Percentiles rank a stretch among this genome's conserved stretches.
Conservation (phyloP, 2,113 vertebrate species). For the Ascaphus truei region DNA sequence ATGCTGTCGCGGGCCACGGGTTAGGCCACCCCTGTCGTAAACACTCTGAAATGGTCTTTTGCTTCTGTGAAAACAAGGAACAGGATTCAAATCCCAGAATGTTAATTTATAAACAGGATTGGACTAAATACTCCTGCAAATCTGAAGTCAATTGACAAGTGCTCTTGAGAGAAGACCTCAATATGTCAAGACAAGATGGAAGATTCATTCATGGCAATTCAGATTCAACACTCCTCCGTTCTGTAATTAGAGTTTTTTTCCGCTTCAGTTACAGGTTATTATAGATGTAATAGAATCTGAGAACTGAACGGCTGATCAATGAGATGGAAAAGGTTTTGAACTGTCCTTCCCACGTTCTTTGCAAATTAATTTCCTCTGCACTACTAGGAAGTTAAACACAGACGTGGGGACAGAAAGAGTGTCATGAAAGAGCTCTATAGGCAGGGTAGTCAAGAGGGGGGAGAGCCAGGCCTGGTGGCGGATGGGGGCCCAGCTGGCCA, state of each 20-base stretch:
- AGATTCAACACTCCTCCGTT: not conserved
- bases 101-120: no score
- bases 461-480: not conserved
- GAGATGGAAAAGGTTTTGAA: not conserved
- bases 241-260: not conserved
- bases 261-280: slow-evolving; percentile 5
- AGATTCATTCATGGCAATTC: not conserved
- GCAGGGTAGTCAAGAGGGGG: no score
- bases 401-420: no score
- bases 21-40: no score
- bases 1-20: no score
- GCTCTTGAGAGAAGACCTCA: no score
- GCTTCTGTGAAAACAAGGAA: no score
- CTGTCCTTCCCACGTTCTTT: not conserved
- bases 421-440: no score
- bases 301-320: not conserved
- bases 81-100: no score
- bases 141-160: no score
- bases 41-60: no score
- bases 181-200: not conserved
- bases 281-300: not conserved
- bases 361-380: not conserved
- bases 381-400: not conserved
- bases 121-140: no score
- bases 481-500: not conserved